Evolutionary conservation across 1,140 invertebrate species (phyloP).

Genomic region (Lepidurus couesii): DNA sequence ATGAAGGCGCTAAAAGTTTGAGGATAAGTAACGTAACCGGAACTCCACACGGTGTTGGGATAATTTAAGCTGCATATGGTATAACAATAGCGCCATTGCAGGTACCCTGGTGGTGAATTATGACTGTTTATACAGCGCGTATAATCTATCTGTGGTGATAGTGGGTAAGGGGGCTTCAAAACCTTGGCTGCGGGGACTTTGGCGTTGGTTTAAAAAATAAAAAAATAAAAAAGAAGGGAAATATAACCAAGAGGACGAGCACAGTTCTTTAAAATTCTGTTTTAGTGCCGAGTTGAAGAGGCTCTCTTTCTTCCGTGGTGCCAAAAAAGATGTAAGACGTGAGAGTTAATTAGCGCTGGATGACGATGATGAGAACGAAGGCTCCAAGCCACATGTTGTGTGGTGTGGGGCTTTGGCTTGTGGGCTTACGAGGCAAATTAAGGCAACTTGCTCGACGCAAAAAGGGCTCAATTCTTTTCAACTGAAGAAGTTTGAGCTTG

Average conservation of each 20-base stretch:
- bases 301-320: background rate
- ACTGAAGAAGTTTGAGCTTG: background rate
- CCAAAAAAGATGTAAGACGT: background rate
- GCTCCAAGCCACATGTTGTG: constrained; percentile 13
- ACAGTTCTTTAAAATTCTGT: background rate
- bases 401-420: constrained; percentile 15
- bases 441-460: background rate
- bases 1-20: background rate
- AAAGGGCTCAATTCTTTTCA: background rate
- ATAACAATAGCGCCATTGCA: constrained; percentile 9
- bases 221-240: background rate
- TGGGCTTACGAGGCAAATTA: background rate
- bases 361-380: constrained; percentile 3
- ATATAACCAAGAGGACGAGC: background rate
- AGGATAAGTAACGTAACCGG: background rate
- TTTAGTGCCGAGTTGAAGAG: background rate
- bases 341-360: constrained; percentile 7
- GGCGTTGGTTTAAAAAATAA: background rate
- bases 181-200: background rate
- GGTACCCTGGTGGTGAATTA: constrained; percentile 3
- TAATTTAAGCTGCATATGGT: background rate
- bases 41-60: background rate
- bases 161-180: background rate
- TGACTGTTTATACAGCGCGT: constrained; percentile 14
- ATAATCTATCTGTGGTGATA: background rate